Conservation (phyloP, 2,113 vertebrate genomes). For the Calidris pygmaea region DNA sequence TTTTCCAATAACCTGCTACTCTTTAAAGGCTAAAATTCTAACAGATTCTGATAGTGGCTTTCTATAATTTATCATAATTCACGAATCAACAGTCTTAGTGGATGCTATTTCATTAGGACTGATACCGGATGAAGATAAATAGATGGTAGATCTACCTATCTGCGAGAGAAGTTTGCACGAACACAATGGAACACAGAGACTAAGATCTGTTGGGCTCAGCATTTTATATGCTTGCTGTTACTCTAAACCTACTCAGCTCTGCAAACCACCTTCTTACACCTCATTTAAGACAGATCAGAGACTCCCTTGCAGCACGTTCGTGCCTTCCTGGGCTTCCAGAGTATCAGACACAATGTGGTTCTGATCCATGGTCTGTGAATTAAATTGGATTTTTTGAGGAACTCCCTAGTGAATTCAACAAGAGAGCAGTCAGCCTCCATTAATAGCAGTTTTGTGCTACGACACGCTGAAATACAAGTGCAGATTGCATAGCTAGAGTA, state of each 20-base stretch:
- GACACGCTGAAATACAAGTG: background rate
- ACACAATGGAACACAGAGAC: background rate
- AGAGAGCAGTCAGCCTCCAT: background rate
- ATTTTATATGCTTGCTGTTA: background rate
- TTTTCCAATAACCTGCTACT: slow-evolving; percentile 3
- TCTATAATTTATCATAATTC: slow-evolving; percentile 3
- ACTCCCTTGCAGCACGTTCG: background rate
- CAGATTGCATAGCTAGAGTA: background rate
- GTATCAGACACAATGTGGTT: background rate
- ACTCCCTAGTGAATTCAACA: background rate
- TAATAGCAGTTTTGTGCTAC: background rate
- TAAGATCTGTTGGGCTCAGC: background rate
- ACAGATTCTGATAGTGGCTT: slow-evolving; percentile 1
- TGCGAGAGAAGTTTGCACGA: background rate
- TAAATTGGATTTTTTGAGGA: background rate
- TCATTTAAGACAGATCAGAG: background rate
- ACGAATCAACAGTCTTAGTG: background rate
- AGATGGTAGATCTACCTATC: background rate
- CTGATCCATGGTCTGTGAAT: background rate
- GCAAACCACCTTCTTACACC: background rate
- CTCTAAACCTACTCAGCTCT: background rate
- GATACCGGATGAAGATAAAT: background rate
- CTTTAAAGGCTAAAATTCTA: slow-evolving; percentile 37
- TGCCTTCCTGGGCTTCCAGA: background rate
- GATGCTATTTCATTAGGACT: slow-evolving; percentile 6